These are phyloP conservation scores for Ophiodon elongatus DNA, from an alignment of 2,113 vertebrate species.

Conservation along the genomic window DNA sequence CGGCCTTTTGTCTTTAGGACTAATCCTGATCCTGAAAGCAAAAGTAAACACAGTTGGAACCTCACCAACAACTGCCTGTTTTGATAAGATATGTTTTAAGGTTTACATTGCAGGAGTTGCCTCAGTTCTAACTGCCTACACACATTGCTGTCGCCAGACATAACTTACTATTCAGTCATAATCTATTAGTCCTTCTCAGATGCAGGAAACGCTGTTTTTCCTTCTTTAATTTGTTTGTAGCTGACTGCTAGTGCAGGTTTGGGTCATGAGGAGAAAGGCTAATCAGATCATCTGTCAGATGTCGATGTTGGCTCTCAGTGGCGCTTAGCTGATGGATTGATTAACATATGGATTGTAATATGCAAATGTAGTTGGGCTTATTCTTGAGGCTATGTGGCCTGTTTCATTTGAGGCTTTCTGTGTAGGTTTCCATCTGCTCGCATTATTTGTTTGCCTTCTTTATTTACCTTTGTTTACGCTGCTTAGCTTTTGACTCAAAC, in stretches of 20 bases:
- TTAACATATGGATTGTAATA: constrained; percentile 21
- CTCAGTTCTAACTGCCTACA: constrained; percentile 28
- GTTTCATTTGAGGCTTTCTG: constrained; percentile 69
- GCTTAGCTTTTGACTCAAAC: constrained; percentile 87
- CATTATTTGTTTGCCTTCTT: constrained; percentile 81
- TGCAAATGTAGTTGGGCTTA: constrained; percentile 6
- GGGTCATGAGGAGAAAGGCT: background rate
- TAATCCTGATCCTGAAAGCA: constrained; percentile 65
- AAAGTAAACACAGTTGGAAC: constrained; percentile 62
- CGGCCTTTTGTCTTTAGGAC: constrained; percentile 69
- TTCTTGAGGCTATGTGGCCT: constrained; percentile 24
- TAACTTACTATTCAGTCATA: constrained; percentile 5
- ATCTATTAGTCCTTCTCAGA: constrained; percentile 17
- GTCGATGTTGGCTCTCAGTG: constrained; percentile 22
- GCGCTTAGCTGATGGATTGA: constrained; percentile 33
- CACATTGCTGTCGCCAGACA: constrained; percentile 9
- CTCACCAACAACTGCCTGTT: constrained; percentile 42
- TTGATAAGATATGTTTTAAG: constrained; percentile 42
- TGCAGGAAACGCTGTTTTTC: background rate
- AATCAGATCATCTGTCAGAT: constrained; percentile 39
- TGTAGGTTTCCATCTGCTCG: constrained; percentile 86
- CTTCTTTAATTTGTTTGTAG: background rate
- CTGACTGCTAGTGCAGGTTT: background rate
- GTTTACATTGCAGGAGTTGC: constrained; percentile 26
- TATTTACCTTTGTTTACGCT: constrained; percentile 92